phyloP scores from a whole-genome alignment of 2,888 invertebrate species.

The Crocallis elinguaria region DNA sequence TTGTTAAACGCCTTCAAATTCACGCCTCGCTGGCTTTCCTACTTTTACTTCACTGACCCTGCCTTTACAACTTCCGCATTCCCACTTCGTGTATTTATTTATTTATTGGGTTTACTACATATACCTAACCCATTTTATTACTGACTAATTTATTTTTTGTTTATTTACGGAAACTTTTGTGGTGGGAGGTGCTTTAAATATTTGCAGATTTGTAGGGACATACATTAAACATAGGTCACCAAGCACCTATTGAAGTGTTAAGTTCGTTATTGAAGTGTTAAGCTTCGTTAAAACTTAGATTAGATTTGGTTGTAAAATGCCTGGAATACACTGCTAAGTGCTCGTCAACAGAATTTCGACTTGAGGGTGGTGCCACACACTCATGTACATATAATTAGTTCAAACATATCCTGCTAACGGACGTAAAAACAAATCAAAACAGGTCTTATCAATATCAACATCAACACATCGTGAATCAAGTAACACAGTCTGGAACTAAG shows the following conservation, averaged over 20 bases:
- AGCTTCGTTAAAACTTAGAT: too few species aligned
- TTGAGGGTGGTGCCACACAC: too few species aligned
- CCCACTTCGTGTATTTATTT: not conserved
- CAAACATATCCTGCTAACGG: not conserved
- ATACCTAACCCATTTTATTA: not conserved
- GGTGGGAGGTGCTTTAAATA: too few species aligned
- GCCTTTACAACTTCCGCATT: conserved; percentile 10
- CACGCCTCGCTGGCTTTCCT: conserved; percentile 9
- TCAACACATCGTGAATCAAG: conserved; percentile 5
- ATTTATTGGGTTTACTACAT: conserved; percentile 14
- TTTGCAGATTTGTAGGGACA: too few species aligned
- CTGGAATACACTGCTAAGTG: too few species aligned
- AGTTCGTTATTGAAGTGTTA: too few species aligned
- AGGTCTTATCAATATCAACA: not conserved
- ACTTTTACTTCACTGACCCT: conserved; percentile 10
- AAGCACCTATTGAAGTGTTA: too few species aligned
- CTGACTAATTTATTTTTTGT: not conserved
- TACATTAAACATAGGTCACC: too few species aligned
- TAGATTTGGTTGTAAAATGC: too few species aligned
- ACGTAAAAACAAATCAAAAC: not conserved
- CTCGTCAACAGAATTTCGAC: too few species aligned
- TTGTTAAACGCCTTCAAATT: conserved; percentile 18
- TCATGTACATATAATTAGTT: not conserved
- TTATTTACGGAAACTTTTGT: not conserved
- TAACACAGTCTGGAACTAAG: conserved; percentile 12